Evolutionary conservation across 2,113 vertebrate genomes (phyloP), one percentile per base, ranked within the genome.

Genomic region (Takifugu bimaculatus): DNA sequence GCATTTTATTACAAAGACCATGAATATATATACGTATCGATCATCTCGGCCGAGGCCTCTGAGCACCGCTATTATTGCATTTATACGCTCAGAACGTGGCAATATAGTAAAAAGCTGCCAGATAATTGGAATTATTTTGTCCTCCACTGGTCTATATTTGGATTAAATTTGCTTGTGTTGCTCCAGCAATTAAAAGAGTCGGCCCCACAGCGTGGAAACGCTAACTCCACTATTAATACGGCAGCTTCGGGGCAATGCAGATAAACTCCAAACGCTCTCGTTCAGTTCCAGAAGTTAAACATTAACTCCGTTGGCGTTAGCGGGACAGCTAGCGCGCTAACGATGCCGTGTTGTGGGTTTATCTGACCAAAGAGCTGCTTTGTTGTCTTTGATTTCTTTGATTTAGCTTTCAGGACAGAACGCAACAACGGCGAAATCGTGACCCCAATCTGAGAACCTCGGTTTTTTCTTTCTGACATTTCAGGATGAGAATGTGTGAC

Each of bases 131-230:
- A 3, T 53, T 44, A 35, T 64, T 77, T 44, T 57, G 32, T 54
- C 43, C 50, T 74, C 14, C 9, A 14, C 10, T 13, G 39, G 35
- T 67, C 43, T 74, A 51, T 63, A 61, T 75, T 68, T 50, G 52
- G 57, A 72, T 50, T 48, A 14, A 39, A 60, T 74, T 15, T 66
- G 74, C 65, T 54, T 39, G 6, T 48, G 55, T 77, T 55, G 50
- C 14, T 42, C 10, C 57, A 5, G 4, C 44, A 26, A 70, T 72
- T 56, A 64, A 35, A 54, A 54, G 50, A 59, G 52, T 61, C 45
- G 12, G 47, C 44, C 56, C 60, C 61, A 35, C 69, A 63, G 60
- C 54, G 64, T 57, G 68, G n/a, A 35, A 57, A 68, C 50, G 35
- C 35, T 39, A 39, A 39, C 11, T 20, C 20, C 7, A 39, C 35